Evolutionary conservation across 2,113 vertebrate genomes (phyloP).

Genomic region (Rhegmatorhina hoffmannsi): DNA sequence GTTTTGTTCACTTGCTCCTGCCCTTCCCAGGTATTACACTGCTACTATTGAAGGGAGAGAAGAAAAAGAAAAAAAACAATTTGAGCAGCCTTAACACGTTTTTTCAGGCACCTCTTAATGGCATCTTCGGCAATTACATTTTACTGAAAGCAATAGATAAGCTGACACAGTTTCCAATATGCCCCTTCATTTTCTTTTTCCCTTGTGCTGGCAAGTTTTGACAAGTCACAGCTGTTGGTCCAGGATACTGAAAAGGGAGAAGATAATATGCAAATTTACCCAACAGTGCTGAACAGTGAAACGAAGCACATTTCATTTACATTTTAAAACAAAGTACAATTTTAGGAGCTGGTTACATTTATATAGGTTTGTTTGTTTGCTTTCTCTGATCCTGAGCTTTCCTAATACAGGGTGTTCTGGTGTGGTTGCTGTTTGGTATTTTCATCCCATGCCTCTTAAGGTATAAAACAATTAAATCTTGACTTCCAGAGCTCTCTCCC

Average conservation of each 20-base stretch:
- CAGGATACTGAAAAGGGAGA: constrained; percentile 53
- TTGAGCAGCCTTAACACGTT: constrained; percentile 35
- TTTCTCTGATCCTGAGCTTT: background rate
- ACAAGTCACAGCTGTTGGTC: constrained; percentile 70
- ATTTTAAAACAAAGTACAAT: constrained; percentile 24
- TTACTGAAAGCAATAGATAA: constrained; percentile 59
- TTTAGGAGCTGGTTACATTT: background rate
- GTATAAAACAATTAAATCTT: constrained; percentile 26
- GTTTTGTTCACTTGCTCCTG: background rate
- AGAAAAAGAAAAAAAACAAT: background rate
- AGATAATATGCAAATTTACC: constrained; percentile 68
- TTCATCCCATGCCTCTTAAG: background rate
- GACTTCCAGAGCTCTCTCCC: background rate
- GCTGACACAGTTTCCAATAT: constrained; percentile 56
- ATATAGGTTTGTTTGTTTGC: background rate
- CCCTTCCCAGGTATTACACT: constrained; percentile 15
- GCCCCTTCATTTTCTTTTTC: constrained; percentile 60
- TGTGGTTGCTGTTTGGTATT: background rate
- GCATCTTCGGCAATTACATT: constrained; percentile 64
- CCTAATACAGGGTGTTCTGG: background rate
- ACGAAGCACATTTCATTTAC: constrained; percentile 40
- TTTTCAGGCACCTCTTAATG: constrained; percentile 57
- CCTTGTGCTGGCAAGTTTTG: constrained; percentile 63
- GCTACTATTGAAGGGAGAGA: background rate
- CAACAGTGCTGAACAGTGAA: constrained; percentile 24